phyloP scores from a whole-genome alignment of 1,140 invertebrate species.

The Drosophila lini region DNA sequence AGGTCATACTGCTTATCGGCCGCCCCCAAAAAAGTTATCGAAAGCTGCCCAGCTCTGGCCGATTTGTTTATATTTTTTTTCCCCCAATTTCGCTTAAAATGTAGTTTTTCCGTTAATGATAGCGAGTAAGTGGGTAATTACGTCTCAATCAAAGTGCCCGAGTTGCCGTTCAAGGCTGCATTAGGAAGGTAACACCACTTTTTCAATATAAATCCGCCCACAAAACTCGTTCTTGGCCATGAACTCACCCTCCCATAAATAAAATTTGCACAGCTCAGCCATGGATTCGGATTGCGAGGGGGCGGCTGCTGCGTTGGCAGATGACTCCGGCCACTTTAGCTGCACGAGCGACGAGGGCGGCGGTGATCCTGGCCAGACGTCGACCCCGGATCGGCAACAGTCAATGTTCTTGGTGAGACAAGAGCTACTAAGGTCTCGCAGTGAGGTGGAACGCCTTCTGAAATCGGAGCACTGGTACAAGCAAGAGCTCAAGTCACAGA shows the following conservation, averaged over 20 bases:
- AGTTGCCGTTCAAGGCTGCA: neutral
- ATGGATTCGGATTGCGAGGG: conserved; percentile 54
- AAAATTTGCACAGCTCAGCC: conserved; percentile 11
- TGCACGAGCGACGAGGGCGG: conserved; percentile 52
- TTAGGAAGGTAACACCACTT: neutral
- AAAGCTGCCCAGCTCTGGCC: too few relatives aligned
- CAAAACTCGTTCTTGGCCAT: conserved; percentile 25
- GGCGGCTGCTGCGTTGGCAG: conserved; percentile 36
- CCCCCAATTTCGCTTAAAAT: conserved; percentile 49
- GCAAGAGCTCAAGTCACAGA: conserved; percentile 71
- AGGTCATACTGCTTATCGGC: conserved; percentile 59
- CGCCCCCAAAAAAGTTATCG: conserved; percentile 31
- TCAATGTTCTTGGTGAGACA: conserved; percentile 58
- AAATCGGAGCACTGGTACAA: conserved; percentile 83
- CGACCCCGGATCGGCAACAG: conserved; percentile 14
- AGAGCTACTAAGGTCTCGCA: conserved; percentile 69
- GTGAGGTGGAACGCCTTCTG: conserved; percentile 70
- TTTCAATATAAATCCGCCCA: conserved; percentile 15
- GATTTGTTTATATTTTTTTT: too few relatives aligned
- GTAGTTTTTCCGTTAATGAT: conserved; percentile 32
- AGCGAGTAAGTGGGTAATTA: neutral
- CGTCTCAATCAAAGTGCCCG: neutral
- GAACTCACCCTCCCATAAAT: conserved; percentile 20
- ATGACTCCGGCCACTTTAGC: conserved; percentile 68
- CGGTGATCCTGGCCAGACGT: neutral